phyloP scores from a whole-genome alignment of 2,797 vertebrate species.

The Lacerta bilineata region DNA sequence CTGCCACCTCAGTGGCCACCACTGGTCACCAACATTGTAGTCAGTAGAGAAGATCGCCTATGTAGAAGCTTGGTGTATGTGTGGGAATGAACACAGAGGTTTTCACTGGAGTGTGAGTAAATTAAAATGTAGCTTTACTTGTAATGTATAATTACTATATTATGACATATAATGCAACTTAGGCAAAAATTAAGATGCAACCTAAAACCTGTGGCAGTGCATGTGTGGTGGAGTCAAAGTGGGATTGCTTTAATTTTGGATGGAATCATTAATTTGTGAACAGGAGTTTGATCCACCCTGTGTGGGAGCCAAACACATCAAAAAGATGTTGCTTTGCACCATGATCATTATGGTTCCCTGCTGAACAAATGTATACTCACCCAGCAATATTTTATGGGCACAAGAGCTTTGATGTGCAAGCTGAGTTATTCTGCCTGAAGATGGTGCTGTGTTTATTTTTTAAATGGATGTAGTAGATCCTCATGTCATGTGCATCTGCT shows the following conservation, averaged over 20 bases:
- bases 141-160: constrained; percentile 50
- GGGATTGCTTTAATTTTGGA: neutral
- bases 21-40: neutral
- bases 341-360: neutral
- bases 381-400: neutral
- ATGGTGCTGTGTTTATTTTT: neutral
- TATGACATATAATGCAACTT: constrained; percentile 66
- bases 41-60: neutral
- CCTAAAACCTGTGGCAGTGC: constrained; percentile 15
- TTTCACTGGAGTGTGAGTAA: neutral
- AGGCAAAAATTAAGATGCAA: constrained; percentile 66
- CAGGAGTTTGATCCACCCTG: accelerated
- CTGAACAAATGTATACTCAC: neutral
- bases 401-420: neutral
- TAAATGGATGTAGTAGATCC: neutral
- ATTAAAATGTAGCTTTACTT: constrained; percentile 64
- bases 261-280: accelerated
- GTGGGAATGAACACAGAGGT: neutral
- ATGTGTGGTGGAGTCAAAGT: neutral
- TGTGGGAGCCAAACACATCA: accelerated
- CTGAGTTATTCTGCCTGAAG: too few species aligned
- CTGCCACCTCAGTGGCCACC: too few species aligned
- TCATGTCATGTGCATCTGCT: neutral
- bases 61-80: neutral
- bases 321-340: accelerated